A percentile compares a stretch with the other conserved stretches of the same genome.
These are phyloP conservation scores for Plebejus argus DNA, from an alignment of 2,888 invertebrate species.

Conservation along the genomic window DNA sequence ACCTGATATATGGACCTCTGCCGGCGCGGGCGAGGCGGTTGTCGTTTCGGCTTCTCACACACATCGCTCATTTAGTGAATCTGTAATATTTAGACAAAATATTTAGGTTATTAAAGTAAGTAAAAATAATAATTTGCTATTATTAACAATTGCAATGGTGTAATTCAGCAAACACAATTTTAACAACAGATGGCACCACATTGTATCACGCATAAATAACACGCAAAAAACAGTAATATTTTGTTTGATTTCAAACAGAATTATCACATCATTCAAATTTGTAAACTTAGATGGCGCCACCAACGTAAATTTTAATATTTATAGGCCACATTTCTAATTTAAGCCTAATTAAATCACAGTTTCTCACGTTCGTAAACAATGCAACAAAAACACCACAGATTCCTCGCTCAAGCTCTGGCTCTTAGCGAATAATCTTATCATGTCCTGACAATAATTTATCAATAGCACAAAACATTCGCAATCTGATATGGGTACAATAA, in stretches of 20 bases:
- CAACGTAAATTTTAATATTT: no score
- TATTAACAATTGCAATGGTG: no score
- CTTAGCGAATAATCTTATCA: background rate
- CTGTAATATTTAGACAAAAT: slow-evolving; percentile 46
- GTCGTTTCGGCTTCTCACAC: slow-evolving; percentile 44
- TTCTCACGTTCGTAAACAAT: background rate
- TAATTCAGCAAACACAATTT: background rate
- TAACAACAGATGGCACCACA: background rate
- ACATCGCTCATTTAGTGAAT: slow-evolving; percentile 68
- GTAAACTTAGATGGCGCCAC: background rate
- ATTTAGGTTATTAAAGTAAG: background rate
- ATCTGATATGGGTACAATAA: background rate
- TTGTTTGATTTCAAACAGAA: background rate
- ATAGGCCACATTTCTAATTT: background rate
- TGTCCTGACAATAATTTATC: background rate
- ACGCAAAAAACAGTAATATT: background rate
- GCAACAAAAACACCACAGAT: background rate
- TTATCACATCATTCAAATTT: background rate
- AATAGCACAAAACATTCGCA: background rate
- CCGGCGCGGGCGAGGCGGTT: slow-evolving; percentile 54
- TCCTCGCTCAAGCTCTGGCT: background rate
- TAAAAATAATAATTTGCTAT: background rate
- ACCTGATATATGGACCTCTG: slow-evolving; percentile 69
- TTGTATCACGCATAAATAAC: background rate
- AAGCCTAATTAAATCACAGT: background rate